These are phyloP conservation scores for Catonia carolina DNA, from an alignment of 2,888 invertebrate species.

Conservation along the genomic window DNA sequence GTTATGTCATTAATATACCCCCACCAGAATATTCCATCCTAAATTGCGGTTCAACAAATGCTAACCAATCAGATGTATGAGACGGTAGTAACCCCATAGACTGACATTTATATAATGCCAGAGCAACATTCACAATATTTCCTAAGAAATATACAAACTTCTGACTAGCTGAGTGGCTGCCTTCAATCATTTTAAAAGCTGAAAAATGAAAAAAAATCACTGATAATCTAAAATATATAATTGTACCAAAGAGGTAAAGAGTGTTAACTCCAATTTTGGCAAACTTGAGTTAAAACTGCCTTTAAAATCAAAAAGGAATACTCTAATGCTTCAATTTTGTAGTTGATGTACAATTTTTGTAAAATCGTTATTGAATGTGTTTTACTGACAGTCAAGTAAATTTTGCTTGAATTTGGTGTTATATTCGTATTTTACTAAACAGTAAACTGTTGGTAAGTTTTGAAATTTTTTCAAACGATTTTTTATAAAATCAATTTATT, in stretches of 20 bases:
- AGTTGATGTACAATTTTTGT: too few species aligned
- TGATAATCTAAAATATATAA: neutral
- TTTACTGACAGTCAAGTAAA: too few species aligned
- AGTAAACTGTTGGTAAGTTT: neutral
- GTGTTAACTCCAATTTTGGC: too few species aligned
- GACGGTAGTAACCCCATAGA: slow-evolving; percentile 96
- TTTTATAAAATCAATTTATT: slow-evolving; percentile 51
- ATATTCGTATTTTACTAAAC: neutral
- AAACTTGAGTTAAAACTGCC: too few species aligned
- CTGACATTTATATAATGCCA: slow-evolving; percentile 95
- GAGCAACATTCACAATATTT: slow-evolving; percentile 81
- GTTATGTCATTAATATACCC: slow-evolving; percentile 58
- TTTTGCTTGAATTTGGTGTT: too few species aligned
- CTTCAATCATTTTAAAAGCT: slow-evolving; percentile 91
- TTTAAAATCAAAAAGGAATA: too few species aligned
- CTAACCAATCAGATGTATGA: slow-evolving; percentile 96
- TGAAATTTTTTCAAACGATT: neutral
- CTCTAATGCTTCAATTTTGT: too few species aligned
- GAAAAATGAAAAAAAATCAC: slow-evolving; percentile 24
- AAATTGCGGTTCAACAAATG: slow-evolving; percentile 88
- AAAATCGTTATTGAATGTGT: too few species aligned
- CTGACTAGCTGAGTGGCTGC: slow-evolving; percentile 81
- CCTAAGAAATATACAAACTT: slow-evolving; percentile 91
- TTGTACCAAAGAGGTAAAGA: too few species aligned
- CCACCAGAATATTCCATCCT: slow-evolving; percentile 81